These are phyloP conservation scores for Agrilus planipennis DNA, from an alignment of 1,140 invertebrate species.

Conservation along the genomic window DNA sequence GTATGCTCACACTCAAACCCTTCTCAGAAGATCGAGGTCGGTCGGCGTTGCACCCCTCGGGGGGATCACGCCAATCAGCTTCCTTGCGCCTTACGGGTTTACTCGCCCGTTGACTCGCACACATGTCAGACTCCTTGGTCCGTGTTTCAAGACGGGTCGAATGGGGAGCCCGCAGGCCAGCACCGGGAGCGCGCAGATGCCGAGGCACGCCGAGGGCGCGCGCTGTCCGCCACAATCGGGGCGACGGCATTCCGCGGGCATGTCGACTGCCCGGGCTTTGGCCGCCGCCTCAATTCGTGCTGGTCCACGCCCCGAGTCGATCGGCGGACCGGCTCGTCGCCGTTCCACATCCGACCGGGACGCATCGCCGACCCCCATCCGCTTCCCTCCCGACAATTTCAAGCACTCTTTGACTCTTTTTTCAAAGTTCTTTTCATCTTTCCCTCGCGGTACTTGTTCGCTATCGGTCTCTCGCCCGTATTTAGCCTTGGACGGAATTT, in stretches of 20 bases:
- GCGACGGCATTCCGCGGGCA: too few species aligned
- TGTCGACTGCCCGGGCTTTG: conserved; percentile 52
- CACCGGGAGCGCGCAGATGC: conserved; percentile 24
- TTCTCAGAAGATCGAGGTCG: too few species aligned
- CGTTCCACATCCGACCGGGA: too few species aligned
- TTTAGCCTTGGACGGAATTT: conserved; percentile 82
- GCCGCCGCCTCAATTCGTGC: too few species aligned
- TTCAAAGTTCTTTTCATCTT: conserved; percentile 86
- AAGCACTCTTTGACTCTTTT: conserved; percentile 79
- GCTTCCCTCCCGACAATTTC: conserved; percentile 65
- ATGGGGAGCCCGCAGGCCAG: conserved; percentile 12
- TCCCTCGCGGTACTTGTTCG: conserved; percentile 85
- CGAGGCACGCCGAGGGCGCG: conserved; percentile 19
- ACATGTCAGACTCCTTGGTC: conserved; percentile 84
- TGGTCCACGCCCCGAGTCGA: too few species aligned
- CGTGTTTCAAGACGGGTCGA: conserved; percentile 89
- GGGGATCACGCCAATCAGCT: conserved; percentile 18
- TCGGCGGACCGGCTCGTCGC: too few species aligned
- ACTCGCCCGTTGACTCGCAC: conserved; percentile 60
- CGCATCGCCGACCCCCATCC: too few species aligned
- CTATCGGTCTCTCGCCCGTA: conserved; percentile 74
- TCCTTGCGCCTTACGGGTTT: conserved; percentile 39
- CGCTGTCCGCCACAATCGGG: conserved; percentile 35
- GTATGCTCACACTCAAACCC: conserved; percentile 56
- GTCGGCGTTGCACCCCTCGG: too few species aligned